Evolutionary conservation across 2,113 vertebrate genomes (phyloP).

Genomic region (Gobius niger): DNA sequence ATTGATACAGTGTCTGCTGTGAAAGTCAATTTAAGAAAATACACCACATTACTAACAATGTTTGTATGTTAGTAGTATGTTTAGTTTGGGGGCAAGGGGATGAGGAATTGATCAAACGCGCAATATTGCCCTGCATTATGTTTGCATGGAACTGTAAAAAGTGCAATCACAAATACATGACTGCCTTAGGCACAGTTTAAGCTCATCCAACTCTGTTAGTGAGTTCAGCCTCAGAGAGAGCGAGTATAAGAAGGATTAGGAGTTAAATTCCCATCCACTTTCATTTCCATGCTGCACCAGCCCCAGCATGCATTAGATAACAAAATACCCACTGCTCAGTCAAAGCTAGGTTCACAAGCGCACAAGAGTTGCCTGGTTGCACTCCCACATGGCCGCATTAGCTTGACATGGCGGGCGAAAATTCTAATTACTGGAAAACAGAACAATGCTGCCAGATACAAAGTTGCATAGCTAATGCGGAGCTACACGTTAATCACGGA

Average conservation of each 20-base stretch:
- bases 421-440: slow-evolving; percentile 62
- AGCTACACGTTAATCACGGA: slow-evolving; percentile 39
- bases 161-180: neutral
- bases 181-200: slow-evolving; percentile 8
- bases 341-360: slow-evolving; percentile 26
- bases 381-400: slow-evolving; percentile 44
- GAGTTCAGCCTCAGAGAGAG: slow-evolving; percentile 5
- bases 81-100: too few species aligned
- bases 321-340: slow-evolving; percentile 51
- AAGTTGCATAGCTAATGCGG: slow-evolving; percentile 31
- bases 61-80: too few species aligned
- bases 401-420: slow-evolving; percentile 46
- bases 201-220: neutral
- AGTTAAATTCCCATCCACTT: slow-evolving; percentile 33
- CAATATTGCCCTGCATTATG: neutral
- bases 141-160: neutral
- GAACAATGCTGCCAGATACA: slow-evolving; percentile 51
- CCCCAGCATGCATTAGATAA: slow-evolving; percentile 48
- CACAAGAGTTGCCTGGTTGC: slow-evolving; percentile 19
- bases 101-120: neutral
- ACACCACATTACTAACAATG: too few species aligned
- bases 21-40: too few species aligned
- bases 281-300: slow-evolving; percentile 42
- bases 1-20: too few species aligned
- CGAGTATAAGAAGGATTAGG: slow-evolving; percentile 1